Evolutionary conservation across 2,113 vertebrate genomes (phyloP).

Genomic region (Mohoua ochrocephala): DNA sequence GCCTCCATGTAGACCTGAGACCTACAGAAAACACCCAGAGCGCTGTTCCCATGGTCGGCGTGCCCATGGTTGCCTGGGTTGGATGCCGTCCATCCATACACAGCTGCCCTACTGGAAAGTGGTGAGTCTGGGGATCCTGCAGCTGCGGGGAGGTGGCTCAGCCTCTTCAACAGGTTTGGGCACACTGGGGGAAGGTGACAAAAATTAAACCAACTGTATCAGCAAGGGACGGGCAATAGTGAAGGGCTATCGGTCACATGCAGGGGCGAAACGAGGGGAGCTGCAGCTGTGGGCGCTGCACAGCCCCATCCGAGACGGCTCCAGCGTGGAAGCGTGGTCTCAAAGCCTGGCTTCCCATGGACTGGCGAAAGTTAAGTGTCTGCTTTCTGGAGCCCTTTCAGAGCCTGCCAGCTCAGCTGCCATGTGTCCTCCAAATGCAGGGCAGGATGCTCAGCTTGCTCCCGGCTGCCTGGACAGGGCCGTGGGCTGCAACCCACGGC

Average conservation of each 20-base stretch:
- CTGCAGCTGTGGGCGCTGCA: background rate
- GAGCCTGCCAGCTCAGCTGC: background rate
- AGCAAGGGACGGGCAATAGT: accelerated
- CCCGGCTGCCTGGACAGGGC: background rate
- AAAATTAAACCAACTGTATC: background rate
- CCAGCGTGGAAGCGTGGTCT: accelerated
- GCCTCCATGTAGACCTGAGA: accelerated
- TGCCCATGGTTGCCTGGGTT: background rate
- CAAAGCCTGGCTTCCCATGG: background rate
- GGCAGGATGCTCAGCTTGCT: background rate
- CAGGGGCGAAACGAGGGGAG: background rate
- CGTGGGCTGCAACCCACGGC: background rate
- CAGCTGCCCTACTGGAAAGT: background rate
- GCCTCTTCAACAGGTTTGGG: background rate
- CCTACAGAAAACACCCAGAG: background rate
- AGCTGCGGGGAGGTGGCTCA: accelerated
- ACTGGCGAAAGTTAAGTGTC: background rate
- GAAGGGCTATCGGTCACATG: background rate
- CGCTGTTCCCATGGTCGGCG: accelerated
- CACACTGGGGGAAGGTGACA: background rate
- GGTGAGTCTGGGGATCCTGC: accelerated
- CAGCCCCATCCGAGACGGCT: accelerated
- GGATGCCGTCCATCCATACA: accelerated
- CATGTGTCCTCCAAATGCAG: background rate
- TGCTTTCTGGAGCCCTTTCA: background rate